phyloP scores from a whole-genome alignment of 2,797 vertebrate species.

The Selene dorsalis region DNA sequence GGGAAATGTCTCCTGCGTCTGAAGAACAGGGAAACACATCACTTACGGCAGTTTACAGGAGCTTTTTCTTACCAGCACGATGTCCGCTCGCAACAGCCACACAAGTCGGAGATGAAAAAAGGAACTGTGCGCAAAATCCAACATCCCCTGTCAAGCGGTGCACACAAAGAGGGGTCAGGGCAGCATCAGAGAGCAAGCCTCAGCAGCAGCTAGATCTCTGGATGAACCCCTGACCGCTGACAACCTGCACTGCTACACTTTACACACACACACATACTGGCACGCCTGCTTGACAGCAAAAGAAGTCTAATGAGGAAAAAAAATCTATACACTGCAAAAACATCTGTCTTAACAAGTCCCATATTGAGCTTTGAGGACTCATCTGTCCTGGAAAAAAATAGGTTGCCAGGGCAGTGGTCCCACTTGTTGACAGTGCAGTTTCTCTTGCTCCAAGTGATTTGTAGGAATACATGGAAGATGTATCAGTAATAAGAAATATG shows the following conservation, averaged over 20 bases:
- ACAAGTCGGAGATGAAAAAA: conserved; percentile 30
- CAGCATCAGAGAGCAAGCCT: conserved; percentile 29
- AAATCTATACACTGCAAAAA: conserved; percentile 21
- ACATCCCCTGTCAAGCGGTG: conserved; percentile 31
- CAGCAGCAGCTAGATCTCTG: conserved; percentile 33
- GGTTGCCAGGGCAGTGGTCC: neutral
- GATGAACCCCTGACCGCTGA: conserved; percentile 26
- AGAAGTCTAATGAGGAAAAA: conserved; percentile 11
- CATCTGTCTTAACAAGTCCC: conserved; percentile 12
- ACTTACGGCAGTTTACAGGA: conserved; percentile 31
- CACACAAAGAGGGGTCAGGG: conserved; percentile 17
- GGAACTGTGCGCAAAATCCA: neutral
- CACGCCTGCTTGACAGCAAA: neutral
- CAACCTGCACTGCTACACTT: conserved; percentile 19
- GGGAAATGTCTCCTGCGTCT: conserved; percentile 25
- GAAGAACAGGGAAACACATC: neutral
- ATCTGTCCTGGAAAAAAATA: conserved; percentile 4
- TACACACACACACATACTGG: neutral
- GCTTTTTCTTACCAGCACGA: neutral
- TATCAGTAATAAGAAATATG: neutral
- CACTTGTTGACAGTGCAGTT: neutral
- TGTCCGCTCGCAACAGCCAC: neutral
- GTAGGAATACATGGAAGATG: neutral
- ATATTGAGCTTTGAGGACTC: neutral
- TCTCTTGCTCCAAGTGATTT: neutral